Evolutionary conservation across 2,888 invertebrate species (phyloP).

Genomic region (Celastrina argiolus): DNA sequence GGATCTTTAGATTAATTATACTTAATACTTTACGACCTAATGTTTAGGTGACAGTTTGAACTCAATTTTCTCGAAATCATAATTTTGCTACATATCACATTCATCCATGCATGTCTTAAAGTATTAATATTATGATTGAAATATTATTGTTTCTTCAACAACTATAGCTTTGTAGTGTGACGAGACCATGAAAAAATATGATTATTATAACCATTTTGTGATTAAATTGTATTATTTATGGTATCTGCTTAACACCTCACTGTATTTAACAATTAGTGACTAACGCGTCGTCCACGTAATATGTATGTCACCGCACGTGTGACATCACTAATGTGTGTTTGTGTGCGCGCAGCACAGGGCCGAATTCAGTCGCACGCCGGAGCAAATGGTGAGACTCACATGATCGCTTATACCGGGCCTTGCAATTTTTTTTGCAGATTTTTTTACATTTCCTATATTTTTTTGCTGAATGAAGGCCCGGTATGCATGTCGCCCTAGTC

Average conservation of each 20-base stretch:
- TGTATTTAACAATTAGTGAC: constrained; percentile 6
- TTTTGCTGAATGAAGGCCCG: constrained; percentile 10
- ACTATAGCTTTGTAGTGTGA: no score
- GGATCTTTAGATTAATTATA: no score
- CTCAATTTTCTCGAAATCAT: no score
- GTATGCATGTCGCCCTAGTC: constrained; percentile 20
- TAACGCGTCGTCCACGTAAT: constrained; percentile 16
- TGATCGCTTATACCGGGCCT: constrained; percentile 33
- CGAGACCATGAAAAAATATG: no score
- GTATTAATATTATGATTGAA: no score
- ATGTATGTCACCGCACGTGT: constrained; percentile 31
- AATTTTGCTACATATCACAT: no score
- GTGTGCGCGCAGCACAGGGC: constrained; percentile 68
- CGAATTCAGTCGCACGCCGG: constrained; percentile 65
- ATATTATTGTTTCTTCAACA: no score
- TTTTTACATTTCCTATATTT: no score
- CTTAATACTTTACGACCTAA: no score
- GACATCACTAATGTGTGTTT: constrained; percentile 46
- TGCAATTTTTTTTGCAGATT: constrained; percentile 4
- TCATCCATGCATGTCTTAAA: no score
- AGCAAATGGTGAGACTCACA: constrained; percentile 63
- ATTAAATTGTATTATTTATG: not conserved
- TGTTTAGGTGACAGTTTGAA: no score
- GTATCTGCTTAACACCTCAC: not conserved
- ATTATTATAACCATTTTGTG: not conserved